These are phyloP conservation scores for Heterodera carotae DNA, from an alignment of 1,140 invertebrate species.

Conservation along the genomic window DNA sequence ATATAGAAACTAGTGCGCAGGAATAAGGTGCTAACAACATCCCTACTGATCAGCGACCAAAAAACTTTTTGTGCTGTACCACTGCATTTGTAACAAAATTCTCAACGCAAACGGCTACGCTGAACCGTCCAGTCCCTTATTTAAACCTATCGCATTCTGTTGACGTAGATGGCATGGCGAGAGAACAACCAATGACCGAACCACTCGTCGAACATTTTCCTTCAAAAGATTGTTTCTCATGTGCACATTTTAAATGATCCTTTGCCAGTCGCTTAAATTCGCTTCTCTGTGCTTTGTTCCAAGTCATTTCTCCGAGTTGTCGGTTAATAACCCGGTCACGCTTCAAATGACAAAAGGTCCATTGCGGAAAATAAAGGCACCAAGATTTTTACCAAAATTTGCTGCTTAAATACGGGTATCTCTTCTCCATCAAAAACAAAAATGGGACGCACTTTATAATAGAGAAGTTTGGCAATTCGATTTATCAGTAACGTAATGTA, in stretches of 20 bases:
- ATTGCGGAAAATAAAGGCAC: too few species aligned
- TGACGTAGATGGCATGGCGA: background rate
- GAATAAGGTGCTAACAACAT: too few species aligned
- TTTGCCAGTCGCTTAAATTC: constrained; percentile 70
- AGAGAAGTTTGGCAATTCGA: constrained; percentile 90
- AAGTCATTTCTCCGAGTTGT: constrained; percentile 73
- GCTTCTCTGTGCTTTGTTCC: constrained; percentile 75
- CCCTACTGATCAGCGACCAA: too few species aligned
- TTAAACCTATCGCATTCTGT: background rate
- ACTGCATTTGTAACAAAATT: too few species aligned
- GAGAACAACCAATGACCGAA: background rate
- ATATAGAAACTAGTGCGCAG: too few species aligned
- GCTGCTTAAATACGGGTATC: constrained; percentile 83
- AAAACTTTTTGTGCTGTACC: too few species aligned
- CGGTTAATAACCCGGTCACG: constrained; percentile 52
- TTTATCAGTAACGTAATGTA: constrained; percentile 89
- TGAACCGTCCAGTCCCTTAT: too few species aligned
- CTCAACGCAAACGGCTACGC: too few species aligned
- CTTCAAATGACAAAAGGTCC: constrained; percentile 45
- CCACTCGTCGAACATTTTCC: background rate
- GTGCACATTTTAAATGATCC: background rate
- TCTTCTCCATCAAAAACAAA: constrained; percentile 96
- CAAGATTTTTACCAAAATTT: constrained; percentile 80
- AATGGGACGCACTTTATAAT: constrained; percentile 90
- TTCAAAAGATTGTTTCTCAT: background rate